Conservation (phyloP, 2,113 vertebrate species). For the Rhea americana region DNA sequence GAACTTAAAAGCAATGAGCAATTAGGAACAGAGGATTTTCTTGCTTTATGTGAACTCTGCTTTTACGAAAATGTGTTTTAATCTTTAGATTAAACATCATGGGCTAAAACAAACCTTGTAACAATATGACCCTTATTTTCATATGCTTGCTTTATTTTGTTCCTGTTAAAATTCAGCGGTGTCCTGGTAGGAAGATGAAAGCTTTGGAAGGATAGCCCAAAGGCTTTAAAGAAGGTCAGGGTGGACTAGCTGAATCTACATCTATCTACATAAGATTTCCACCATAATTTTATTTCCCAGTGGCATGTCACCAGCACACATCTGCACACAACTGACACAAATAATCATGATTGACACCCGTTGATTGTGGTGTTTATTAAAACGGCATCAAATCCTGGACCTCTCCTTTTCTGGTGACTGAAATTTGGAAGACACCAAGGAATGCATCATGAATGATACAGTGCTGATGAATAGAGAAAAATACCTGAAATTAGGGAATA, state of each 20-base stretch:
- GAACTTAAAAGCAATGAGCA: not conserved
- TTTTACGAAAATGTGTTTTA: not conserved
- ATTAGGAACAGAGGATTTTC: not conserved
- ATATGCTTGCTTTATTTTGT: not conserved
- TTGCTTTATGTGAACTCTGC: not conserved
- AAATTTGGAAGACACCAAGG: not conserved
- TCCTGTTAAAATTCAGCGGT: not conserved
- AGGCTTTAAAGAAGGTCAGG: not conserved
- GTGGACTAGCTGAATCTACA: not conserved
- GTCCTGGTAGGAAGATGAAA: not conserved
- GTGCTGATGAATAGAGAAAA: not conserved
- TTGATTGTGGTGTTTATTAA: not conserved
- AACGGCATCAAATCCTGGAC: not conserved
- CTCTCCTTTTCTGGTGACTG: not conserved
- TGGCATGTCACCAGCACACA: accelerated
- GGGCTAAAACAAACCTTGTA: not conserved
- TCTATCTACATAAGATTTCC: not conserved
- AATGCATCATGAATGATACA: not conserved
- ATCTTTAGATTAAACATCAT: not conserved
- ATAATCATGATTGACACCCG: not conserved
- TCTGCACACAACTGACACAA: not conserved
- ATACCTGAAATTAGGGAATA: not conserved
- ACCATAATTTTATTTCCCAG: not conserved
- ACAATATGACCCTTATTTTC: not conserved
- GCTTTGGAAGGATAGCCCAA: not conserved